Percentiles rank a stretch among this genome's conserved stretches.
These are phyloP conservation scores for Triplophysa tibetana DNA, from an alignment of 2,113 vertebrate genomes.

Conservation along the genomic window DNA sequence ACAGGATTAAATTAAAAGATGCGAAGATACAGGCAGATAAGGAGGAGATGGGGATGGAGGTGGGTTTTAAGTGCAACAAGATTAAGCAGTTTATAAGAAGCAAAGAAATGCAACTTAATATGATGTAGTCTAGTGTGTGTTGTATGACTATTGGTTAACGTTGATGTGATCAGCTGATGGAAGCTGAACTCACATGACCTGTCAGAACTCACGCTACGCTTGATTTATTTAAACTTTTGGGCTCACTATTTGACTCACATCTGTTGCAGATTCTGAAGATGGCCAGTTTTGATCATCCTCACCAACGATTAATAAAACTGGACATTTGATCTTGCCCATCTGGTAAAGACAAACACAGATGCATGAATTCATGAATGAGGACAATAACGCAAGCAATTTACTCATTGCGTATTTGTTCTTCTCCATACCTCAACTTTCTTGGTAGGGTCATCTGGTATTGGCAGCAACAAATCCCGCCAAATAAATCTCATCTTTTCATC, in stretches of 20 bases:
- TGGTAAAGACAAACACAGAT: slow-evolving; percentile 45
- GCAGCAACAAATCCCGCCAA: slow-evolving; percentile 65
- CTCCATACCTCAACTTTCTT: slow-evolving; percentile 70
- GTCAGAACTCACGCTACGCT: too few relatives aligned
- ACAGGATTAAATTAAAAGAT: too few relatives aligned
- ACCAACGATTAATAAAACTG: slow-evolving; percentile 70
- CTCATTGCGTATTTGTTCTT: not conserved
- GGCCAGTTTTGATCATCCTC: slow-evolving; percentile 78
- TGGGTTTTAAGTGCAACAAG: too few relatives aligned
- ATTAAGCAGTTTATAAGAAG: too few relatives aligned
- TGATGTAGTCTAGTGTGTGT: too few relatives aligned
- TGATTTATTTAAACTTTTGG: too few relatives aligned
- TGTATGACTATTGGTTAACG: too few relatives aligned
- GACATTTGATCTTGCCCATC: slow-evolving; percentile 68
- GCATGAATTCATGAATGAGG: not conserved
- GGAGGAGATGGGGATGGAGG: too few relatives aligned
- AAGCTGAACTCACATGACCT: too few relatives aligned
- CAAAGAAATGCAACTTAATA: too few relatives aligned
- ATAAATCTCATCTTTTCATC: slow-evolving; percentile 62
- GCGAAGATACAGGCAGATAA: too few relatives aligned
- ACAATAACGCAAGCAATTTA: not conserved
- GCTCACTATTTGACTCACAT: slow-evolving; percentile 61
- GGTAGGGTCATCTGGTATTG: slow-evolving; percentile 64
- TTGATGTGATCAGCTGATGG: too few relatives aligned
- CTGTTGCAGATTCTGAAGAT: slow-evolving; percentile 64